Base-by-base conservation (phyloP, 2,113 vertebrate genomes). In the Castor canadensis region DNA sequence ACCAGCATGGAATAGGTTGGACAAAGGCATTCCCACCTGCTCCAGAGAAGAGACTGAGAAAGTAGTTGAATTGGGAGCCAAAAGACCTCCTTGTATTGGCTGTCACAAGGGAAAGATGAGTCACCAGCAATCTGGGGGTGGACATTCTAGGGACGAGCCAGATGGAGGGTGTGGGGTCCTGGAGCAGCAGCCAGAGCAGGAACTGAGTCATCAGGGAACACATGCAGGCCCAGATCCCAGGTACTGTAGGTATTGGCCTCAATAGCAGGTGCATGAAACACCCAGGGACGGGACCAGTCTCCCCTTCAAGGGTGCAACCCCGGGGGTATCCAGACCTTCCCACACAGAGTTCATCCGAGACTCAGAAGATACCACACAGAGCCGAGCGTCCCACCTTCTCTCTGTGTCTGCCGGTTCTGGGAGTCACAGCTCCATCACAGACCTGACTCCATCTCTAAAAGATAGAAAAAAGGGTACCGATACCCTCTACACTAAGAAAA, bases 191-290 rank as follows among this genome's bases (percentile, higher is more conserved):
- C 69, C 73, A 69, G 80, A 84, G 58, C 35, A n/a, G 54, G 47
- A 64, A 3, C 26, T 77, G 67, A 97, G 80, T 90, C 88, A 91
- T 66, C 47, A 22, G n/a, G 64, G 60, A 92, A 64, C 60, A 52
- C 45, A 49, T 35, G 58, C 35, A 47, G 45, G 54, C 22, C 32
- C 69, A 43, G 84, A 54, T 49, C 73, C 7, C 12, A 24, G 40
- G 30, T 30, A 9, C 80, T 28, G 2, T 54, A 77, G 49, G 28
- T 6, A 38, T n/a, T 5, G 32, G 12, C 73, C 24, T 71, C 28
- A 43, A 4, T 7, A 69, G 20, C 28, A 80, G 64, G 32, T 19
- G 30, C 28, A 60, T 30, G 40, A 45, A 83, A 22, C 66, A 60
- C 73, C 69, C 69, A 20, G 87, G 38, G 30, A 32, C 11, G 13